phyloP scores from a whole-genome alignment of 2,888 invertebrate genomes.

The Noctua janthina region DNA sequence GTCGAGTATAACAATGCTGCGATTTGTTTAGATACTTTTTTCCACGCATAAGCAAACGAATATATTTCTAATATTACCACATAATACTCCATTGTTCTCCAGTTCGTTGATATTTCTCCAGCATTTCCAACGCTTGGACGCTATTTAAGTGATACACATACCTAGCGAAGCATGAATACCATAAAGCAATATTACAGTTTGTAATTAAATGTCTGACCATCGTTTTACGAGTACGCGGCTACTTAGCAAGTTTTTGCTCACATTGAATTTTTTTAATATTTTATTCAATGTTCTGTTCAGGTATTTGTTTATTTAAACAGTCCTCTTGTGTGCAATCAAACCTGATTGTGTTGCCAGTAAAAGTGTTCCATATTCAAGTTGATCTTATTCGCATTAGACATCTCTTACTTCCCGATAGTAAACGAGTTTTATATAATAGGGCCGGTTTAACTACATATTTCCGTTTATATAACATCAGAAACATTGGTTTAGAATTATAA shows the following conservation, averaged over 20 bases:
- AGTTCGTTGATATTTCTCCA: slow-evolving; percentile 88
- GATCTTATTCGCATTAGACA: slow-evolving; percentile 50
- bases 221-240: slow-evolving; percentile 63
- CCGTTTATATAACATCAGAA: slow-evolving; percentile 41
- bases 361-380: slow-evolving; percentile 55
- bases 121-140: slow-evolving; percentile 85
- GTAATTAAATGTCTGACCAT: slow-evolving; percentile 78
- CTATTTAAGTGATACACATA: slow-evolving; percentile 86
- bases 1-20: slow-evolving; percentile 86
- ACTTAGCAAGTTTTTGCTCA: slow-evolving; percentile 30
- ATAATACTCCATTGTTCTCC: slow-evolving; percentile 90
- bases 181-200: slow-evolving; percentile 80
- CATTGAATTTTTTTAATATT: slow-evolving; percentile 1
- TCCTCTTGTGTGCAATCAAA: slow-evolving; percentile 7
- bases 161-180: slow-evolving; percentile 83
- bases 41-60: slow-evolving; percentile 87
- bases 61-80: slow-evolving; percentile 90
- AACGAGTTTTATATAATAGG: slow-evolving; percentile 44
- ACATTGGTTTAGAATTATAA: slow-evolving; percentile 28
- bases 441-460: slow-evolving; percentile 40
- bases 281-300: slow-evolving; percentile 1
- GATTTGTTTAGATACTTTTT: slow-evolving; percentile 90
- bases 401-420: slow-evolving; percentile 43
- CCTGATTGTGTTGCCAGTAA: slow-evolving; percentile 36
- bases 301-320: background rate